Conservation (phyloP, 1,140 invertebrate species). For the Nephila pilipes region DNA sequence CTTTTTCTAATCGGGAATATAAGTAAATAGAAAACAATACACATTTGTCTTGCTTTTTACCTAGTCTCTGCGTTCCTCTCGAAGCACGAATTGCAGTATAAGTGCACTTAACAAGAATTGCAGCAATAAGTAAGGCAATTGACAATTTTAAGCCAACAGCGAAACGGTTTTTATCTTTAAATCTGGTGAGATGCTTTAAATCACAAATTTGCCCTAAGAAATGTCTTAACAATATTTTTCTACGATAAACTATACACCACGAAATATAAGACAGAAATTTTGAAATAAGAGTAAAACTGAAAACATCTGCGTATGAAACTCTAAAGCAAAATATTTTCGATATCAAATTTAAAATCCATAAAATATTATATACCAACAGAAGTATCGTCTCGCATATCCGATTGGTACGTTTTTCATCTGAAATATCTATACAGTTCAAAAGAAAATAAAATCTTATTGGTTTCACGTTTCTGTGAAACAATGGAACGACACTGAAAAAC, state of each 20-base stretch:
- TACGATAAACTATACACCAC: slow-evolving; percentile 30
- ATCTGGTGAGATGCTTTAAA: neutral
- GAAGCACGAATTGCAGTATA: neutral
- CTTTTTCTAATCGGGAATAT: neutral
- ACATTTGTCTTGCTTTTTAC: neutral
- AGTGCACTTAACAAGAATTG: neutral
- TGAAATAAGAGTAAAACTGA: neutral
- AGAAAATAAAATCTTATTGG: neutral
- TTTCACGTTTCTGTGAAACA: neutral
- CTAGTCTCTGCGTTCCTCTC: neutral
- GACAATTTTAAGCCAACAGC: neutral
- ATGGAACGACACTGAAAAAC: no score
- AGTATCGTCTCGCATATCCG: neutral
- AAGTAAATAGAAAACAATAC: neutral
- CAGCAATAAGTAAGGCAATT: neutral
- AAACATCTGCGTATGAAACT: neutral
- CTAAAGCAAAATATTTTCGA: neutral
- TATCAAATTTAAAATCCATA: neutral
- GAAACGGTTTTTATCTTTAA: neutral
- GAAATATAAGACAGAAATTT: neutral
- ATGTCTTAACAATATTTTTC: neutral
- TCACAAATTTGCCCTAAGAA: neutral
- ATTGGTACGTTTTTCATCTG: neutral
- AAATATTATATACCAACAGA: neutral
- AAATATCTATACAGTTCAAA: neutral